Conservation (phyloP, 1,140 invertebrate genomes). For the Meloidogyne chitwoodi region DNA sequence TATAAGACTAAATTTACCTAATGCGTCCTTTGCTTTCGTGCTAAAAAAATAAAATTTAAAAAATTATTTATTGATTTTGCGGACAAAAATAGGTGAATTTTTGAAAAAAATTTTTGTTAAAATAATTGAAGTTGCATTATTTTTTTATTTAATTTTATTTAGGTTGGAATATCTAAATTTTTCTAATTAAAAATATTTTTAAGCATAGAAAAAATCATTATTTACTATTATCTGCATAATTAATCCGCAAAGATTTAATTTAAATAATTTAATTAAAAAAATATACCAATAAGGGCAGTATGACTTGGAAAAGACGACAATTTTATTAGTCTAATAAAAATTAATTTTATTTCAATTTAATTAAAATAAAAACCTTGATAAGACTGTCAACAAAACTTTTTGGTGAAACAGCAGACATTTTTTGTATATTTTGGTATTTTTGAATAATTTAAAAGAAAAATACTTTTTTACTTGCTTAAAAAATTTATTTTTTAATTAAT, state of each 20-base stretch:
- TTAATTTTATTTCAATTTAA: not conserved
- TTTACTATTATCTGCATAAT: not conserved
- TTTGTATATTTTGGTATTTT: no score
- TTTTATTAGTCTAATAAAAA: constrained; percentile 11
- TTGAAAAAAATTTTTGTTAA: not conserved
- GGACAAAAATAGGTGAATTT: constrained; percentile 71
- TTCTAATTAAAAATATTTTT: no score
- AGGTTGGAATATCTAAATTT: no score
- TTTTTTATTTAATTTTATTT: no score
- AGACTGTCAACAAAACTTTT: constrained; percentile 8
- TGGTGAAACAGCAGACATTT: not conserved
- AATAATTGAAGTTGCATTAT: not conserved
- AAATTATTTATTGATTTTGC: constrained; percentile 74
- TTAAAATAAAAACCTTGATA: constrained; percentile 10
- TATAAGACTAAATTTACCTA: constrained; percentile 37
- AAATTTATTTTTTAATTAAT: no score
- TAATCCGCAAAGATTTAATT: not conserved
- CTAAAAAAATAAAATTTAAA: constrained; percentile 74
- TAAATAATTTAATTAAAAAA: not conserved
- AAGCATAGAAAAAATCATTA: not conserved
- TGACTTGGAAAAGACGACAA: constrained; percentile 10
- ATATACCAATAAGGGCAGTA: constrained; percentile 12
- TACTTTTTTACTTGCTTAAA: no score
- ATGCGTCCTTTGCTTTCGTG: constrained; percentile 71
- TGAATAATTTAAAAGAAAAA: no score